phyloP scores from a whole-genome alignment of 2,113 vertebrate genomes.

The Pao palembangensis region DNA sequence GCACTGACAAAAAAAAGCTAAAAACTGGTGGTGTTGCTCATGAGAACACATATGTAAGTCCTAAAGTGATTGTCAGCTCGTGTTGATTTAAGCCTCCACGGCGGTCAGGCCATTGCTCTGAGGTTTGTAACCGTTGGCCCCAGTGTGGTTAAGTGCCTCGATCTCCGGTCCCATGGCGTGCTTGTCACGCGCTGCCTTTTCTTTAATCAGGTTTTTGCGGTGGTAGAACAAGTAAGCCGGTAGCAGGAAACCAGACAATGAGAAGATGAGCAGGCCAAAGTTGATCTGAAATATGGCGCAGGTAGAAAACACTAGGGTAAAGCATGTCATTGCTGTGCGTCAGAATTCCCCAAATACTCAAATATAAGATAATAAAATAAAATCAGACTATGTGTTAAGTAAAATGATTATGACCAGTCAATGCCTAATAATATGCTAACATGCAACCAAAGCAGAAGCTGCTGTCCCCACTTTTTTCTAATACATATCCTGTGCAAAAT shows the following conservation, averaged over 20 bases:
- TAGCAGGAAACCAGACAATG: constrained; percentile 79
- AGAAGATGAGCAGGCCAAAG: constrained; percentile 76
- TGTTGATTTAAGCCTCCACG: constrained; percentile 48
- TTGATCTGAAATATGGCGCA: constrained; percentile 64
- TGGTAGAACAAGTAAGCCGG: constrained; percentile 81
- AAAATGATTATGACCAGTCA: no score
- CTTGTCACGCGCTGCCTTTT: constrained; percentile 48
- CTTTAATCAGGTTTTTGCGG: constrained; percentile 60
- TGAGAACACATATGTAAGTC: background rate
- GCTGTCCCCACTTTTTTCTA: no score
- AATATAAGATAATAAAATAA: no score
- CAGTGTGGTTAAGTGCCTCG: constrained; percentile 45
- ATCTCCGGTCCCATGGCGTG: constrained; percentile 33
- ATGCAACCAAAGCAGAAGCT: no score
- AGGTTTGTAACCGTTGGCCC: constrained; percentile 61
- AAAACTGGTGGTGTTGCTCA: no score
- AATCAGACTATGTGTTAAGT: no score
- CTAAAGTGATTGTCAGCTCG: background rate
- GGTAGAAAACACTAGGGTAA: background rate
- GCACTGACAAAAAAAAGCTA: background rate
- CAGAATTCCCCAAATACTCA: background rate
- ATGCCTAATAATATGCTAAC: no score
- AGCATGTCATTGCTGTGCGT: background rate
- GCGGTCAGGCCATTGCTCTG: constrained; percentile 60
- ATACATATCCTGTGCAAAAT: no score